Conservation (phyloP, 2,797 vertebrate genomes). For the Xiphorhynchus erythropygius region DNA sequence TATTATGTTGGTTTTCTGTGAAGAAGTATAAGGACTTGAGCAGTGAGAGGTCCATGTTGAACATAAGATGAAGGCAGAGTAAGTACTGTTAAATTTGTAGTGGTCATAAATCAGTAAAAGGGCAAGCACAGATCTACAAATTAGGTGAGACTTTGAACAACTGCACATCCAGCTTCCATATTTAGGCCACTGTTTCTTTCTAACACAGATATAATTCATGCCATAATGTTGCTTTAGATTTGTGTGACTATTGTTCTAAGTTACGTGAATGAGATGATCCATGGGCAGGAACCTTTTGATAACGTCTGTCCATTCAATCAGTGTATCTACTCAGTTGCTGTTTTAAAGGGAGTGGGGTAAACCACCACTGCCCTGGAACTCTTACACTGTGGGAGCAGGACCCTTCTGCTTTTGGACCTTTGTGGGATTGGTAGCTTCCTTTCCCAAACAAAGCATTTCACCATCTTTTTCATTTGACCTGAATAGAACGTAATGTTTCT, state of each 20-base stretch:
- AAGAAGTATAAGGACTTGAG: background rate
- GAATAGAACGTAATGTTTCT: background rate
- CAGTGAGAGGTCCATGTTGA: rapidly evolving
- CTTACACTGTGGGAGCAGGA: background rate
- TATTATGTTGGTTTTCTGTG: background rate
- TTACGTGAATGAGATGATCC: background rate
- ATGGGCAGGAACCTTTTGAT: background rate
- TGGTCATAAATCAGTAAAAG: background rate
- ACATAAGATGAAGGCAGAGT: background rate
- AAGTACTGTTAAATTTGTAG: background rate
- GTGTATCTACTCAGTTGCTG: background rate
- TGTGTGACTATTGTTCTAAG: rapidly evolving
- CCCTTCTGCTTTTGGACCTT: background rate
- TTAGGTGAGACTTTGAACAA: background rate
- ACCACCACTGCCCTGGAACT: background rate
- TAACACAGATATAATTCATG: background rate
- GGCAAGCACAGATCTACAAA: background rate
- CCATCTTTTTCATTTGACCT: background rate
- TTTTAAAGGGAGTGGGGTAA: background rate
- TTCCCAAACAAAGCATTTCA: background rate
- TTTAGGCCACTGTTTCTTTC: background rate
- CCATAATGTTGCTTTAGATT: background rate
- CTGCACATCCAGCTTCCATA: background rate
- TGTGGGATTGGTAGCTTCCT: background rate
- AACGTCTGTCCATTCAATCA: background rate